These are phyloP conservation scores for Bombyx mori DNA, from an alignment of 1,140 invertebrate genomes.

Conservation along the genomic window ASM3026992v2 NC_085110.1:5507501-5508000, in stretches of 20 bases:
- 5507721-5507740: slow-evolving; percentile 49
- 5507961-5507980: background rate
- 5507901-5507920: too few species aligned
- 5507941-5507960: background rate
- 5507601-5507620: too few species aligned
- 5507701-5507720: slow-evolving; percentile 52
- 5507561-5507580: too few species aligned
- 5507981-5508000: too few species aligned
- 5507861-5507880: slow-evolving; percentile 27
- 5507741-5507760: slow-evolving; percentile 63
- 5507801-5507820: slow-evolving; percentile 64
- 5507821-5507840: slow-evolving; percentile 58
- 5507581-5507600: too few species aligned
- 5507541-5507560: too few species aligned
- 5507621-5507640: too few species aligned
- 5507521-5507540: background rate
- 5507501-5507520: background rate
- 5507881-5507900: background rate
- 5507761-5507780: slow-evolving; percentile 64
- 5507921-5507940: too few species aligned
- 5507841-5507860: slow-evolving; percentile 41
- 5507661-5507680: slow-evolving; percentile 38
- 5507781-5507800: slow-evolving; percentile 65
- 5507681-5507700: slow-evolving; percentile 41
- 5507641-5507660: slow-evolving; percentile 10